Percentiles rank a stretch among this genome's conserved stretches.
Conservation (phyloP, 2,113 vertebrate genomes). For the Sphaerodactylus townsendi region DNA sequence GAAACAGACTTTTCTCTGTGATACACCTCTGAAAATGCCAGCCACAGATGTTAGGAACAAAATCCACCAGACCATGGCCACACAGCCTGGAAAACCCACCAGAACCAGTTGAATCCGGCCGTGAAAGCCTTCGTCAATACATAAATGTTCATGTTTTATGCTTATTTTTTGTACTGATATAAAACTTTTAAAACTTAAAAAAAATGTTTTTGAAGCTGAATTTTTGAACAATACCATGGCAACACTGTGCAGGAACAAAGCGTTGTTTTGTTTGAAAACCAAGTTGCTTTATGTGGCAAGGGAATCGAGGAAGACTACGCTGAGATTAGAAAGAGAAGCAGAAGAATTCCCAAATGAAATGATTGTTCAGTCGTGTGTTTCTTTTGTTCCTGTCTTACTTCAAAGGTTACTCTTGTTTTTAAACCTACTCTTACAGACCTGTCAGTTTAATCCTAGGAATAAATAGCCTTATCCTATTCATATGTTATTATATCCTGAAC, state of each 20-base stretch:
- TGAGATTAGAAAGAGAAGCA: background rate
- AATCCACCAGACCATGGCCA: no score
- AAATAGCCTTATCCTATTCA: background rate
- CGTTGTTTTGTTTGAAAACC: background rate
- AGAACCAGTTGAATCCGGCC: no score
- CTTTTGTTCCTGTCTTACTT: background rate
- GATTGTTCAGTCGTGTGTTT: background rate
- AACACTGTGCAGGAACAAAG: background rate
- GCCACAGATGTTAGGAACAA: no score
- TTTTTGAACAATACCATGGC: constrained; percentile 16
- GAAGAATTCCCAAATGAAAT: constrained; percentile 12
- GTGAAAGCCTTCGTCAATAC: no score
- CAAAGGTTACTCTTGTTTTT: constrained; percentile 11
- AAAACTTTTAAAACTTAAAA: no score
- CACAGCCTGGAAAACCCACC: no score
- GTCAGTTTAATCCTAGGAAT: background rate
- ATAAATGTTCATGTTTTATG: no score
- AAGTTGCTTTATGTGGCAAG: background rate
- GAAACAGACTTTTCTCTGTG: no score
- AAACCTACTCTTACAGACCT: background rate
- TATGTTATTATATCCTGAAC: constrained; percentile 7
- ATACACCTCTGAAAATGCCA: no score
- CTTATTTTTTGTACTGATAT: no score
- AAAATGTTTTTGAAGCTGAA: background rate
- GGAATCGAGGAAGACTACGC: background rate